phyloP scores from a whole-genome alignment of 2,797 vertebrate species.

The Schizopygopsis malacanthus region DNA sequence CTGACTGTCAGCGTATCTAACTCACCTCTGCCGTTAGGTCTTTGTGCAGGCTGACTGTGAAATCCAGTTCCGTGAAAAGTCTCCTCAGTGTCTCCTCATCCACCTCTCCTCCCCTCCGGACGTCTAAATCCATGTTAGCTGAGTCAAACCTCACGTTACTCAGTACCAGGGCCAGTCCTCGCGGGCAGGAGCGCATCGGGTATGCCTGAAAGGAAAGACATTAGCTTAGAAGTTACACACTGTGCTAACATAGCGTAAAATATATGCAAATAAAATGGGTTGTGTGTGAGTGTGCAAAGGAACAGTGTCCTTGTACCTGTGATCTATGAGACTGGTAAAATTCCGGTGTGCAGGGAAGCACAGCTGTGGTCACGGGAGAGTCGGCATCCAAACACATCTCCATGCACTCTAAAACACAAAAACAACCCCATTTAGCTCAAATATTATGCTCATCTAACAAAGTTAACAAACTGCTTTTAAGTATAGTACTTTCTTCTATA shows the following conservation, averaged over 20 bases:
- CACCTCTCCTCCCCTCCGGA: conserved; percentile 90
- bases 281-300: not conserved
- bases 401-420: conserved; percentile 75
- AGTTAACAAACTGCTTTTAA: not conserved
- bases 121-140: conserved; percentile 83
- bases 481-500: not conserved
- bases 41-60: conserved; percentile 77
- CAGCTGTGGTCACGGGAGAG: conserved; percentile 81
- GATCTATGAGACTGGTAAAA: conserved; percentile 86
- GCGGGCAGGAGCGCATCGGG: conserved; percentile 83
- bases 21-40: conserved; percentile 88
- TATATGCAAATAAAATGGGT: not conserved
- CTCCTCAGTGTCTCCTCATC: conserved; percentile 85
- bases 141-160: conserved; percentile 90
- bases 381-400: conserved; percentile 89
- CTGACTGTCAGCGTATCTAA: not conserved
- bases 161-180: conserved; percentile 89
- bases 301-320: conserved; percentile 74
- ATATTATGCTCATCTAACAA: not conserved
- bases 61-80: conserved; percentile 90
- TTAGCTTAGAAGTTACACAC: not conserved
- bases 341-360: conserved; percentile 83
- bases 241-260: not conserved
- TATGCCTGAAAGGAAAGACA: conserved; percentile 82
- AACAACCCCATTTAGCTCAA: not conserved